phyloP scores from a whole-genome alignment of 2,797 vertebrate genomes.

The Rhinogobio ventralis region DNA sequence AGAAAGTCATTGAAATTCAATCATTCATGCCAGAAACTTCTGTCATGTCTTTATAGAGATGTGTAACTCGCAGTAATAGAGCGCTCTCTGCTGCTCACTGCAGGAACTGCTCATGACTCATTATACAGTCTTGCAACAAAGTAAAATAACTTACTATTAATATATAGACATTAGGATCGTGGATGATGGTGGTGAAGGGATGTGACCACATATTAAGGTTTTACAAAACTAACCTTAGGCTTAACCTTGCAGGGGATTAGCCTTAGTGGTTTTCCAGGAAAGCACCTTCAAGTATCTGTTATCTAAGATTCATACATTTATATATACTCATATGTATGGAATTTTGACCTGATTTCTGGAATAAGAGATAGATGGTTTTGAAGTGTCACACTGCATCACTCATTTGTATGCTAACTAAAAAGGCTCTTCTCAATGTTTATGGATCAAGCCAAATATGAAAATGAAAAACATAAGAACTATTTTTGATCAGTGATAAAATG shows the following conservation, averaged over 20 bases:
- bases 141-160: neutral
- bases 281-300: neutral
- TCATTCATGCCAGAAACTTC: constrained; percentile 37
- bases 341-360: neutral
- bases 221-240: neutral
- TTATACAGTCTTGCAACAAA: neutral
- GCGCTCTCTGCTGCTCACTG: constrained; percentile 10
- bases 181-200: neutral
- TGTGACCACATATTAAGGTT: neutral
- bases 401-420: neutral
- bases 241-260: neutral
- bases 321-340: neutral
- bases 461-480: neutral
- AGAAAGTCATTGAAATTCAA: constrained; percentile 1
- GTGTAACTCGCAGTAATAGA: neutral
- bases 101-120: neutral
- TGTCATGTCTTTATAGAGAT: neutral
- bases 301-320: neutral
- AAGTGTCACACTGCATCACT: neutral
- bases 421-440: neutral
- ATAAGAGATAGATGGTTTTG: neutral
- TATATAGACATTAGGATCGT: neutral
- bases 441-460: neutral
- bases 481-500: neutral
- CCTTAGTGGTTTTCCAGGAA: neutral